Base-by-base conservation (phyloP, 1,140 invertebrate species). In the Diorhabda carinulata region DNA sequence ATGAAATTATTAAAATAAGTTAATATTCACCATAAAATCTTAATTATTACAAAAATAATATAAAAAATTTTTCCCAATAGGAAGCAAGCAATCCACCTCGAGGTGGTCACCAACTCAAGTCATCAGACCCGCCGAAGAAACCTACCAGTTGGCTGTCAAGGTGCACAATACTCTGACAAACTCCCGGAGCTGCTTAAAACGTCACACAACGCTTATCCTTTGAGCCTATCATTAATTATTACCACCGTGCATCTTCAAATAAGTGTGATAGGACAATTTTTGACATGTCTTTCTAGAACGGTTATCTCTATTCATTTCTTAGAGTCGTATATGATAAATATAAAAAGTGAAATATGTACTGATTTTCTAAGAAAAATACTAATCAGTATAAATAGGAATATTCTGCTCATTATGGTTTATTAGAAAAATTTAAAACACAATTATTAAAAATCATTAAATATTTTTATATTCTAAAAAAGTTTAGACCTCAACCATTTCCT, bases 21-120 rank as follows among this genome's bases (percentile, higher is more conserved):
- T 25, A 25, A 25, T 25, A 25, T 25, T 25, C 25, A 25, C 25
- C 25, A 25, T 25, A 25, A 25, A 25, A 25, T 25, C 25, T 25
- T 25, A 25, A 25, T 25, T 25, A 25, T 25, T 25, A 25, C 25
- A 25, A 25, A 25, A 25, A 25, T 25, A 25, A 25, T 25, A 25
- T 25, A 25, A 25, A 25, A 25, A 25, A 25, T 25, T 25, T 25
- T 25, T 25, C 0, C 25, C 25, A 25, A 25, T 25, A 93, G 91
- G 91, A 93, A 82, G 91, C 90, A 73, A 92, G 89, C 71, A 92
- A 93, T 84, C 91, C 91, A 68, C 87, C 89, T 43, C 91, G 91
- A 83, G 88, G 89, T 74, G 88, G 87, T 58, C 89, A 90, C 76
- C 88, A 90, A 75, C 80, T 92, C 74, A 88, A 88, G 81, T 83